Conservation (phyloP, 2,888 invertebrate genomes). For the Caenorhabditis sinica region DNA sequence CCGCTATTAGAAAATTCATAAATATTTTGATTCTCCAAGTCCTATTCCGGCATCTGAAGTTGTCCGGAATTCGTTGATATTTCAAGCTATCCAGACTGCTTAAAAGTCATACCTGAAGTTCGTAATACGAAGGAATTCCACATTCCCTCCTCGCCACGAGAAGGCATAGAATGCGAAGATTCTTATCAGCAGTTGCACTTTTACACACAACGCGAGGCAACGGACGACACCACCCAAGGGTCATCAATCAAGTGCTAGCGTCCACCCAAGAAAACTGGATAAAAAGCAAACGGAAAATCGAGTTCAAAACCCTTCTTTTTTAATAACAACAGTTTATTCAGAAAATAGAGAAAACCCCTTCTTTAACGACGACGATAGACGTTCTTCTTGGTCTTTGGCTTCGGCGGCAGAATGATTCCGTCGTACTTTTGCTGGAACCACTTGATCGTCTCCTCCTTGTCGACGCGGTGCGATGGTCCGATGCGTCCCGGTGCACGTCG, state of each 20-base stretch:
- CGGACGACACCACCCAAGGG: no score
- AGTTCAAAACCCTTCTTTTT: background rate
- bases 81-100: no score
- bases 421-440: slow-evolving; percentile 99
- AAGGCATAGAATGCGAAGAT: background rate
- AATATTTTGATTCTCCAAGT: no score
- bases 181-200: no score
- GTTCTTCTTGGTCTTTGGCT: slow-evolving; percentile 84
- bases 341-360: slow-evolving; percentile 64
- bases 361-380: slow-evolving; percentile 68
- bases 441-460: slow-evolving; percentile 99
- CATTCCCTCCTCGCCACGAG: no score
- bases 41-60: no score
- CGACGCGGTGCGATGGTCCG: slow-evolving; percentile 94
- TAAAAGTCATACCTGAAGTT: no score
- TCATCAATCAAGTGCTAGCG: no score
- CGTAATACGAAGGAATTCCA: no score
- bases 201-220: no score
- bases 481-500: slow-evolving; percentile 94
- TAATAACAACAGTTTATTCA: slow-evolving; percentile 68
- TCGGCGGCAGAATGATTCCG: slow-evolving; percentile 95
- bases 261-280: background rate
- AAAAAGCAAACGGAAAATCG: background rate
- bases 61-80: no score
- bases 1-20: no score